phyloP scores from a whole-genome alignment of 2,113 vertebrate genomes.

The Ceyx margarethae region DNA sequence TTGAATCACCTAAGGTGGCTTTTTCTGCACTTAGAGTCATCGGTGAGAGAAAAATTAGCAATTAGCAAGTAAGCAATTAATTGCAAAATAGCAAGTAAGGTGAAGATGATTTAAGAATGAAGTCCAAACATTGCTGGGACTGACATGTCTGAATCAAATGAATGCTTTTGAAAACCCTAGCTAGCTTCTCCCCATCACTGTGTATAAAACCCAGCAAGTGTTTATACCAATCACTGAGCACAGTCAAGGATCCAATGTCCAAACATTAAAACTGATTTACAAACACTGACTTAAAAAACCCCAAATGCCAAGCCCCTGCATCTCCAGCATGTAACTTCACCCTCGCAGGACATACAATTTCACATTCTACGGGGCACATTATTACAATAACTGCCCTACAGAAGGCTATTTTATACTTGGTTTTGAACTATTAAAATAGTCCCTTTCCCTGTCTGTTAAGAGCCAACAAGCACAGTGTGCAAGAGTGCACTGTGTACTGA shows the following conservation, averaged over 20 bases:
- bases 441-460: not conserved
- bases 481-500: not conserved
- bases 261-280: not conserved
- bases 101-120: not conserved
- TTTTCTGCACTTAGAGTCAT: not conserved
- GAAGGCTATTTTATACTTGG: not conserved
- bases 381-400: not conserved
- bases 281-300: not conserved
- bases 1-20: not conserved
- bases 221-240: not conserved
- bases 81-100: not conserved
- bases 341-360: fast-evolving
- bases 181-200: not conserved
- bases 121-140: not conserved
- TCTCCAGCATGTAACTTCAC: not conserved
- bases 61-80: too few relatives aligned
- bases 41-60: not conserved
- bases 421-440: not conserved
- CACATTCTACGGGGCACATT: not conserved
- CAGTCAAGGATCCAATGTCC: not conserved
- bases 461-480: not conserved
- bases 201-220: not conserved
- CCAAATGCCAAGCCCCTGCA: not conserved
- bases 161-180: not conserved
- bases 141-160: fast-evolving